Evolutionary conservation across 2,113 vertebrate genomes (phyloP), one percentile per base, ranked within the genome.

Genomic region (Sylvietta virens): DNA sequence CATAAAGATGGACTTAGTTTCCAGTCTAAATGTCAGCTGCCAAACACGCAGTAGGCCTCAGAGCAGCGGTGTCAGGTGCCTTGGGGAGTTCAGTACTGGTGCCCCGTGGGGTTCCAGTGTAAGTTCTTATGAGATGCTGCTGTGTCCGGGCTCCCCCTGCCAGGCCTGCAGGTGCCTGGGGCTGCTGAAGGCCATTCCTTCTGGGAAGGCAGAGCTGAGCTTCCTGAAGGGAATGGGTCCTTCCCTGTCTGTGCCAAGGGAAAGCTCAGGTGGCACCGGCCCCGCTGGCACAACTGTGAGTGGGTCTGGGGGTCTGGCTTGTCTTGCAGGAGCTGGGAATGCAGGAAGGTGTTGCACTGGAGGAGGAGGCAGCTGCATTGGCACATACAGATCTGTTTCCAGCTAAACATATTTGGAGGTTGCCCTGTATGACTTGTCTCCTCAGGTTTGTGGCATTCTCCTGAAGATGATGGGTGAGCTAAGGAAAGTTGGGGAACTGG

Each of bases 391-490:
- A 31, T 73, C 33, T 57, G 42, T 51, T 90, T 48, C 42, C 86
- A 94, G 48, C 61, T 61, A 11, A 87, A n/a, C 35, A 3, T 27
- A n/a, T 35, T 47, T 67, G 85, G 81, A 83, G 58, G 35, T 79
- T 91, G 37, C 86, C 74, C 82, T 89, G 11, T 44, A 11, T 79
- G 40, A 57, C 69, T 83, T 65, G 74, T 95, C 69, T 86, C 50
- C 89, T 85, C 74, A n/a, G 69, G 65, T 86, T 94, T 77, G 79
- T 69, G 71, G 94, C 31, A 1, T 67, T 76, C 50, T 61, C 83
- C 82, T 72, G 44, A n/a, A 57, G 76, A 44, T 88, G 80, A 42
- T 76, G 50, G 56, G 88, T 72, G 80, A 84, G 72, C 62, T 50
- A n/a, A 67, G 74, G 40, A 9, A 86, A 82, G 88, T 37, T 90